Evolutionary conservation across 2,888 invertebrate species (phyloP).

Genomic region (Bembecia ichneumoniformis): DNA sequence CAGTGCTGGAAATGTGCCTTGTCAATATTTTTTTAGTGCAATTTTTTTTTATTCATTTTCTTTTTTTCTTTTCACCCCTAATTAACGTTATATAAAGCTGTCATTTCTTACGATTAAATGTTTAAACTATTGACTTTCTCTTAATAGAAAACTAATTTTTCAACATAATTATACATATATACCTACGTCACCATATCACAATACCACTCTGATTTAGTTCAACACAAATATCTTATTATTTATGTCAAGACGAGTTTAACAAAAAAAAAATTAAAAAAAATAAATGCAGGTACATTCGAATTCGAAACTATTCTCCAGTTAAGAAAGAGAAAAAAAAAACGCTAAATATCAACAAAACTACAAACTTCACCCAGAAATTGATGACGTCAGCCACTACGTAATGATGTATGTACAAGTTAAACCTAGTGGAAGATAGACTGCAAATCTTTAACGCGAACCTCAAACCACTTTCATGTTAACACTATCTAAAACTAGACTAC

Average conservation of each 20-base stretch:
- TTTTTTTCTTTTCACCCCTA: slow-evolving; percentile 13
- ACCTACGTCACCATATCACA: slow-evolving; percentile 34
- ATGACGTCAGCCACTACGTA: slow-evolving; percentile 54
- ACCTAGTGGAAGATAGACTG: slow-evolving; percentile 71
- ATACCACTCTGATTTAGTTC: slow-evolving; percentile 52
- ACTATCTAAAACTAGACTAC: slow-evolving; percentile 58
- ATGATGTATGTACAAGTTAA: slow-evolving; percentile 66
- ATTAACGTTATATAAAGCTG: slow-evolving; percentile 65
- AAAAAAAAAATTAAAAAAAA: slow-evolving; percentile 67
- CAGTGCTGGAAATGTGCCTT: slow-evolving; percentile 74
- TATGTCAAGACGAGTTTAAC: slow-evolving; percentile 68
- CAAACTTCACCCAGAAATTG: slow-evolving; percentile 50
- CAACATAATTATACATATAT: slow-evolving; percentile 15
- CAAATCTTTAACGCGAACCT: slow-evolving; percentile 69
- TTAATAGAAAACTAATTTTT: slow-evolving; percentile 51
- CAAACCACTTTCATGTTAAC: slow-evolving; percentile 49
- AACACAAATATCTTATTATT: slow-evolving; percentile 59
- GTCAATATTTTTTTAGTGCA: slow-evolving; percentile 46
- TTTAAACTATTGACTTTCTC: slow-evolving; percentile 65
- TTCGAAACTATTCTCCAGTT: slow-evolving; percentile 61
- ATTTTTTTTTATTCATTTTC: slow-evolving; percentile 23
- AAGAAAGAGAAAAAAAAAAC: slow-evolving; percentile 48
- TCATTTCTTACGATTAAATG: slow-evolving; percentile 55
- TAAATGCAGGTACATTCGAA: slow-evolving; percentile 75
- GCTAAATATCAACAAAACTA: slow-evolving; percentile 52